Evolutionary conservation across 2,888 invertebrate species (phyloP), one percentile per base, ranked within the genome.

Genomic region (Tupiocoris notatus): DNA sequence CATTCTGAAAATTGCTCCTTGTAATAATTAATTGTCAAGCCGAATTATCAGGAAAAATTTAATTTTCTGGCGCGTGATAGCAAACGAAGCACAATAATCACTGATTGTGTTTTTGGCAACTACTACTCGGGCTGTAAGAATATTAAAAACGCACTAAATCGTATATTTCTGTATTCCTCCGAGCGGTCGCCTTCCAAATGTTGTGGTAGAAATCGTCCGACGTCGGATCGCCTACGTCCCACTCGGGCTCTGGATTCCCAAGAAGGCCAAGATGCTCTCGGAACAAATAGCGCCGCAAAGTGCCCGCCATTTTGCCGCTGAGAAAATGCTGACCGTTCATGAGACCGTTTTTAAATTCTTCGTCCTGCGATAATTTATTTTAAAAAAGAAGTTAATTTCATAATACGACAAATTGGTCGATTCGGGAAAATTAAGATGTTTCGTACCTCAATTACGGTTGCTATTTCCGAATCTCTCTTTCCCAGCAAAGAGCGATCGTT

Each of bases 401-500:
- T n/a, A n/a, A n/a, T n/a, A n/a, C n/a, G n/a, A n/a, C n/a, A n/a
- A n/a, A n/a, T n/a, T n/a, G n/a, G n/a, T n/a, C n/a, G n/a, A n/a
- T n/a, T n/a, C n/a, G n/a, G n/a, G n/a, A n/a, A n/a, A n/a, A n/a
- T n/a, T n/a, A n/a, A 7, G 16, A 54, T 54, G n/a, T n/a, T 12
- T 23, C 17, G 82, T 82, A 89, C 96, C 89, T 94, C 92, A 73
- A 96, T 88, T 61, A 96, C 86, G 17, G 96, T 91, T 1, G 95
- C 96, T 3, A 95, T 91, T 85, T 98, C 98, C 0, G 97, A 97
- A 83, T 98, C 98, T 79, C 98, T 87, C 78, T 91, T 93, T 0
- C 98, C 98, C 73, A 96, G 87, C 89, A 98, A 89, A 75, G 96
- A 97, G 70, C 98, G 86, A 83, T 99, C 98, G 83, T 99, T 99